Conservation (phyloP, 2,888 invertebrate genomes). For the Drosophila sordidula region DNA sequence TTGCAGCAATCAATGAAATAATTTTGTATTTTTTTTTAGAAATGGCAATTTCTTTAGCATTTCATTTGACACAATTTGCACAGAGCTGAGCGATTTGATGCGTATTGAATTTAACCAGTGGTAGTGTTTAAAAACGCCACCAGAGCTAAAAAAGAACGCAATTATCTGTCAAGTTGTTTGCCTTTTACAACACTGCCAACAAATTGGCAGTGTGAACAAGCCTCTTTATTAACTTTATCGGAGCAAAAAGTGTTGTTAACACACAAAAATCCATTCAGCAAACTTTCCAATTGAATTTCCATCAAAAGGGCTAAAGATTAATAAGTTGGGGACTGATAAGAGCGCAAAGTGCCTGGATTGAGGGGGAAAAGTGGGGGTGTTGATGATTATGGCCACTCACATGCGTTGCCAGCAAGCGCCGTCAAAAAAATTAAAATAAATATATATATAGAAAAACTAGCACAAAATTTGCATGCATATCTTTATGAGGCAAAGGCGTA, state of each 20-base stretch:
- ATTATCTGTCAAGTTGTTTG: no score
- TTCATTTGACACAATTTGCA: background rate
- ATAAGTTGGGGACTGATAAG: background rate
- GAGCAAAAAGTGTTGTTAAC: background rate
- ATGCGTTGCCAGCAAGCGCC: constrained; percentile 19
- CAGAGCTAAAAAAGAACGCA: no score
- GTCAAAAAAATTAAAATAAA: constrained; percentile 14
- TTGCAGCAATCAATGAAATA: background rate
- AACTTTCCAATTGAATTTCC: constrained; percentile 18
- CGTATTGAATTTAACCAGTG: no score
- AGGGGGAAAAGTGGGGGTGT: constrained; percentile 1
- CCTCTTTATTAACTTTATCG: no score
- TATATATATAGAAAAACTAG: constrained; percentile 39
- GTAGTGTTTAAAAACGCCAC: no score
- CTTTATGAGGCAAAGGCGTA: constrained; percentile 52
- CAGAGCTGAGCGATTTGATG: no score
- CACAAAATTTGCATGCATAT: constrained; percentile 73
- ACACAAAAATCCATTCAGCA: background rate
- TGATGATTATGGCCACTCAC: constrained; percentile 57
- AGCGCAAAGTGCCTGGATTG: background rate
- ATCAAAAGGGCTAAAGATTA: constrained; percentile 28
- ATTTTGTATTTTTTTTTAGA: no score
- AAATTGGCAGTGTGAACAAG: no score
- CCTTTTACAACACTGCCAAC: no score
- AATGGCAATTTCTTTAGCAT: background rate